phyloP scores from a whole-genome alignment of 2,888 invertebrate genomes.

The Himalopsyche kuldschensis region DNA sequence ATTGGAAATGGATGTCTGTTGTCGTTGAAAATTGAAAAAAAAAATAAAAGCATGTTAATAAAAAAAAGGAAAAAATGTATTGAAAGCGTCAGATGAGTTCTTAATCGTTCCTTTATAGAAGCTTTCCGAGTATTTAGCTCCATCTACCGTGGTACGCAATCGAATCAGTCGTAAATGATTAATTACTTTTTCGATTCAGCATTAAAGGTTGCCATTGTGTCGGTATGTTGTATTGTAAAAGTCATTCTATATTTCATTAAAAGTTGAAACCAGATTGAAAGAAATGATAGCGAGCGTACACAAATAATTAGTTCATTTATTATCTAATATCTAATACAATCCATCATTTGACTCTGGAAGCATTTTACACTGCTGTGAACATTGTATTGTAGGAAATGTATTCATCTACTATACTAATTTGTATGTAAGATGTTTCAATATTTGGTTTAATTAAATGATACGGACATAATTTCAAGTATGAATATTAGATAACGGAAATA shows the following conservation, averaged over 20 bases:
- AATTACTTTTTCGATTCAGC: background rate
- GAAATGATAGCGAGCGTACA: background rate
- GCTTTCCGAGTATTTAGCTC: background rate
- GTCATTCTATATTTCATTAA: background rate
- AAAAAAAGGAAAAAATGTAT: background rate
- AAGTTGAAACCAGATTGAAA: background rate
- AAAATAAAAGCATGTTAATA: background rate
- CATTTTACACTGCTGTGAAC: too few species aligned
- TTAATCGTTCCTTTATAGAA: background rate
- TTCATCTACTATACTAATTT: too few species aligned
- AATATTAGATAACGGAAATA: too few species aligned
- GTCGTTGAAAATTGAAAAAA: slow-evolving; percentile 20
- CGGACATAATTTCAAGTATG: too few species aligned
- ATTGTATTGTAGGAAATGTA: too few species aligned
- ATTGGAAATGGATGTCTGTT: slow-evolving; percentile 14
- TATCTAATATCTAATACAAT: background rate
- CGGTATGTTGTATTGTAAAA: background rate
- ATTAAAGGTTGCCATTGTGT: background rate
- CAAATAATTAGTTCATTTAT: background rate
- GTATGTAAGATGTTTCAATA: too few species aligned
- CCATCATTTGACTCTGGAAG: background rate
- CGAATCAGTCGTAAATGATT: background rate
- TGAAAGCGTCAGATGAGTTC: background rate
- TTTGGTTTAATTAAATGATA: too few species aligned
- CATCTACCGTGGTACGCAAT: background rate